Percentiles rank a stretch among this genome's conserved stretches.
Evolutionary conservation across 2,113 vertebrate genomes (phyloP).

Genomic region (Eretmodus cyanostictus): DNA sequence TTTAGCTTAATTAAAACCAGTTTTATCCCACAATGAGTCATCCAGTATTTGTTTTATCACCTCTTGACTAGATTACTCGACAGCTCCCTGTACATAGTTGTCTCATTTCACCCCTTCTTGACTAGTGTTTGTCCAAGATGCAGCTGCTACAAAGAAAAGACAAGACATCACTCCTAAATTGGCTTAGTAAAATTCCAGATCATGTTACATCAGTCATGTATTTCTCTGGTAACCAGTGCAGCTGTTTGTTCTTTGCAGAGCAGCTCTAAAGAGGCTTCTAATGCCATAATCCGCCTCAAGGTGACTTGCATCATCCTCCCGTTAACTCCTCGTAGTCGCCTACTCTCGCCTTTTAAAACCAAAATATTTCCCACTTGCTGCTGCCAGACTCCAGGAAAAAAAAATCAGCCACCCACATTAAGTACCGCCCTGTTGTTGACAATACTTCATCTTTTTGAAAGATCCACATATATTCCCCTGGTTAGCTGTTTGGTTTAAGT

Average conservation of each 20-base stretch:
- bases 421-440: not conserved
- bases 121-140: not conserved
- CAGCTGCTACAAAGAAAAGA: not conserved
- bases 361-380: not conserved
- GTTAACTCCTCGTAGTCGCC: not conserved
- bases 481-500: not conserved
- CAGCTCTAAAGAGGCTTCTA: not conserved
- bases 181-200: not conserved
- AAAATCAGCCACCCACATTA: not conserved
- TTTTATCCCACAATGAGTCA: not conserved
- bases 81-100: not conserved
- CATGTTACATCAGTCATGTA: not conserved
- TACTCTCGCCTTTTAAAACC: not conserved
- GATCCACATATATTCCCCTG: not conserved
- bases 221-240: not conserved
- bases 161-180: not conserved
- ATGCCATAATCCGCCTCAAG: not conserved
- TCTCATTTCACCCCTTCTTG: not conserved
- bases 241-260: not conserved
- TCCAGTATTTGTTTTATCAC: not conserved
- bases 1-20: not conserved
- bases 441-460: not conserved
- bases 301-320: not conserved
- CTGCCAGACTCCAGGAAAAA: not conserved
- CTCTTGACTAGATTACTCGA: not conserved